Evolutionary conservation across 1,140 invertebrate genomes (phyloP).

Genomic region (Brachionus rubens): DNA sequence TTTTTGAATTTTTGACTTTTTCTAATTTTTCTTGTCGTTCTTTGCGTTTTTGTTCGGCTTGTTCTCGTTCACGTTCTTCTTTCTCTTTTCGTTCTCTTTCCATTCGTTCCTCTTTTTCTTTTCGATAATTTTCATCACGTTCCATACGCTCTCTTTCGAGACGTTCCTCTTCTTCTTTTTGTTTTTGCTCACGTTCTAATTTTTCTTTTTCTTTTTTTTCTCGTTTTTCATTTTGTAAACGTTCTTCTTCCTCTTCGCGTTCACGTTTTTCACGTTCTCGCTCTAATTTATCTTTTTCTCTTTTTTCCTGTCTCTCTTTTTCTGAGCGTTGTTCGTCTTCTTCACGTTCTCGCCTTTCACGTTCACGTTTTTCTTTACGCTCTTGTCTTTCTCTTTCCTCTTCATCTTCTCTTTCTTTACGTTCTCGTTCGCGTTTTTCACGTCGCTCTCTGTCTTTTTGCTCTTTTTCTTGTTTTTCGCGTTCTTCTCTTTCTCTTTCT

Average conservation of each 20-base stretch:
- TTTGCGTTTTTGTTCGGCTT: neutral
- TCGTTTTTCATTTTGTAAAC: neutral
- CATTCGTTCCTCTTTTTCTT: neutral
- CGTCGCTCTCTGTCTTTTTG: neutral
- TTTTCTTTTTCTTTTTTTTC: neutral
- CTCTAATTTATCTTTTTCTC: neutral
- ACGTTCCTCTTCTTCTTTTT: neutral
- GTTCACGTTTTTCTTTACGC: constrained; percentile 8
- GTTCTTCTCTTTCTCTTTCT: neutral
- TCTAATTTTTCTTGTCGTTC: constrained; percentile 18
- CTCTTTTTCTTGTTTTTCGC: neutral
- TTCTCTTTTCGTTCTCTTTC: neutral
- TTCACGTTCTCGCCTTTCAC: constrained; percentile 6
- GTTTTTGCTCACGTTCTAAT: neutral
- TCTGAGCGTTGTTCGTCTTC: constrained; percentile 2
- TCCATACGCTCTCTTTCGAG: neutral
- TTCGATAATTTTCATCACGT: neutral
- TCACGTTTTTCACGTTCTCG: neutral
- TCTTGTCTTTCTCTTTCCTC: neutral
- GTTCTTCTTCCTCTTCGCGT: neutral
- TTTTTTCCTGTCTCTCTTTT: constrained; percentile 2
- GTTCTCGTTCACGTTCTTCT: neutral
- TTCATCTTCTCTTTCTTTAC: neutral
- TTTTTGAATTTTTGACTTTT: constrained; percentile 24
- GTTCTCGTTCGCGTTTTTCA: constrained; percentile 8